Base-by-base conservation (phyloP, 2,888 invertebrate species). In the Rotaria socialis region DNA sequence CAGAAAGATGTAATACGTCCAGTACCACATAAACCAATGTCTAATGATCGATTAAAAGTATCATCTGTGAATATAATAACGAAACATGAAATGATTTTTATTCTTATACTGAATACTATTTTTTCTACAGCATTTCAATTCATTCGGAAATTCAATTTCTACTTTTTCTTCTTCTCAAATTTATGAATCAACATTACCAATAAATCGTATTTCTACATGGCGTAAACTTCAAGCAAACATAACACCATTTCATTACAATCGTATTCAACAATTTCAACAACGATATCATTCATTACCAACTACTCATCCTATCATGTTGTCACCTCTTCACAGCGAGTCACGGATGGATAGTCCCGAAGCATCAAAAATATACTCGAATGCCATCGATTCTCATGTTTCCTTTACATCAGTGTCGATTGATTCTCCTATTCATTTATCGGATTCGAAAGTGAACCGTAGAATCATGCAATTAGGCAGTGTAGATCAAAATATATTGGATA, bases 201-300 rank as follows among this genome's bases (percentile, higher is more conserved):
- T 67, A 14, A 67, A 27, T 35, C 67, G 35, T 67, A 67, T 35
- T 27, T 67, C 67, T 27, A 67, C 67, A 19, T 67, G 67, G 67
- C 27, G 35, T 35, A 67, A 67, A 35, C 35, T 67, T 14, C 67
- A 67, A 27, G 67, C 27, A 27, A 67, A 67, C 35, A 67, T 27
- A 0, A 67, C 67, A 2, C 35, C 67, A 41, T 67, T 24, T 14
- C 35, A 67, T 14, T 67, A 35, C 35, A 19, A 67, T 67, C 67
- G 19, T 67, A 35, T 67, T 67, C 67, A 60, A 60, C 3, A 60
- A n/a, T 60, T 60, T 60, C 67, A 67, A 67, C 67, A 67, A 35
- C 35, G 35, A 27, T 56, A 22, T 56, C 6, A 22, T 56, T 5
- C 24, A 56, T 56, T 7, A 56, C 6, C 8, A 24, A 24, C 22